phyloP scores from a whole-genome alignment of 2,113 vertebrate species.

The Oceanodroma tethys region DNA sequence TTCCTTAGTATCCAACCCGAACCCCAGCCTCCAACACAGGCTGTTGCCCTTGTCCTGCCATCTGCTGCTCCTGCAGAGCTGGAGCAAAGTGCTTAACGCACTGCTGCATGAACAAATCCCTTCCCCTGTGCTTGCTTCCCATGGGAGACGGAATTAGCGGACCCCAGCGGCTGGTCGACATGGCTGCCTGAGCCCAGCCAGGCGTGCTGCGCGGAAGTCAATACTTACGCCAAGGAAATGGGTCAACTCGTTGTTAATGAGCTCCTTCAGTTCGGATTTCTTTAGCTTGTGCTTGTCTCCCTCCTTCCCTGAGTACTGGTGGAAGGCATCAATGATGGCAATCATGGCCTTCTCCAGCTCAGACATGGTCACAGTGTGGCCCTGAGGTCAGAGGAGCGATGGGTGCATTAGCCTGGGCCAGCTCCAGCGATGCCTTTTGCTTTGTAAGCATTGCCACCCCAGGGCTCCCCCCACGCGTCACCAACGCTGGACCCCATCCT shows the following conservation, averaged over 20 bases:
- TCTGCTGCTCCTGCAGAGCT: not conserved
- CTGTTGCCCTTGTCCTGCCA: not conserved
- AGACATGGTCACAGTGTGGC: constrained; percentile 63
- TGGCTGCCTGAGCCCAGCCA: not conserved
- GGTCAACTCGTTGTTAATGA: constrained; percentile 79
- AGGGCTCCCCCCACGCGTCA: rapidly evolving
- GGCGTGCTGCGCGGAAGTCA: rapidly evolving
- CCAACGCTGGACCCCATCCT: rapidly evolving
- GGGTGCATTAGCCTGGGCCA: not conserved
- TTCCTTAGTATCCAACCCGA: not conserved
- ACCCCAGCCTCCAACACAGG: not conserved
- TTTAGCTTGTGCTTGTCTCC: constrained; percentile 87
- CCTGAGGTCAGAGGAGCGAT: not conserved
- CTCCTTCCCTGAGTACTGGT: constrained; percentile 82
- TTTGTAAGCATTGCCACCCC: rapidly evolving
- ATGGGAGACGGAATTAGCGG: rapidly evolving
- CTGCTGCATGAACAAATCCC: not conserved
- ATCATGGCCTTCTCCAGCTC: constrained; percentile 84
- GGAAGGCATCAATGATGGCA: constrained; percentile 78
- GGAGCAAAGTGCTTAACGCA: not conserved
- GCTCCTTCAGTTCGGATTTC: constrained; percentile 84
- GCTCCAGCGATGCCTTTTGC: not conserved
- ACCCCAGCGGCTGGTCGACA: not conserved
- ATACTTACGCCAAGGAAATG: constrained; percentile 78
- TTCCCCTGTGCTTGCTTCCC: not conserved